These are phyloP conservation scores for Parascotia fuliginaria DNA, from an alignment of 2,888 invertebrate species.

Conservation along the genomic window DNA sequence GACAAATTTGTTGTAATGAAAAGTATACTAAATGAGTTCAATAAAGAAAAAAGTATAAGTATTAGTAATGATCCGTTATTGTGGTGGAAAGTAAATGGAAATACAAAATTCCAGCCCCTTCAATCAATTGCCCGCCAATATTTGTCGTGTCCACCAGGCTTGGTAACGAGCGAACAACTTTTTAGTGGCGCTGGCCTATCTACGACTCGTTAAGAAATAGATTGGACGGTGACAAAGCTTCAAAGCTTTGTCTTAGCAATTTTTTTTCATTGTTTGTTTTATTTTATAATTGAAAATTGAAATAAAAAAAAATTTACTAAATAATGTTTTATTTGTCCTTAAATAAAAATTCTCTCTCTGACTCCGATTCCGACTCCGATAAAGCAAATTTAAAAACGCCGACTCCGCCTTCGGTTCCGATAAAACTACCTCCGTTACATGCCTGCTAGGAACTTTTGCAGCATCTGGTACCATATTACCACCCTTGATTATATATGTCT, in stretches of 20 bases:
- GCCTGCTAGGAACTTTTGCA: no score
- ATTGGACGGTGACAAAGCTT: constrained; percentile 34
- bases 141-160: constrained; percentile 35
- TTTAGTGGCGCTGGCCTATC: constrained; percentile 37
- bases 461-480: no score
- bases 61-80: constrained; percentile 27
- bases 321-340: background rate
- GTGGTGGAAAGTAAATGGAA: constrained; percentile 29
- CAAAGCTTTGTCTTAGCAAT: constrained; percentile 35
- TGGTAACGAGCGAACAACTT: constrained; percentile 33
- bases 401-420: constrained; percentile 1
- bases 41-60: constrained; percentile 27
- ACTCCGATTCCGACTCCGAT: constrained; percentile 1
- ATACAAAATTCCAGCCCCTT: constrained; percentile 30
- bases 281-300: background rate
- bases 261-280: background rate
- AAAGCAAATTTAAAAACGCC: constrained; percentile 8
- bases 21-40: constrained; percentile 20
- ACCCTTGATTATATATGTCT: no score
- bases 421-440: no score
- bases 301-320: no score
- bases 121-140: constrained; percentile 33
- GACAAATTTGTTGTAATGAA: constrained; percentile 4
- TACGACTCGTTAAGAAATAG: constrained; percentile 36
- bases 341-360: background rate